Percentiles rank a stretch among this genome's conserved stretches.
These are phyloP conservation scores for Trichogramma pretiosum DNA, from an alignment of 1,140 invertebrate species.

Conservation along the genomic window DNA sequence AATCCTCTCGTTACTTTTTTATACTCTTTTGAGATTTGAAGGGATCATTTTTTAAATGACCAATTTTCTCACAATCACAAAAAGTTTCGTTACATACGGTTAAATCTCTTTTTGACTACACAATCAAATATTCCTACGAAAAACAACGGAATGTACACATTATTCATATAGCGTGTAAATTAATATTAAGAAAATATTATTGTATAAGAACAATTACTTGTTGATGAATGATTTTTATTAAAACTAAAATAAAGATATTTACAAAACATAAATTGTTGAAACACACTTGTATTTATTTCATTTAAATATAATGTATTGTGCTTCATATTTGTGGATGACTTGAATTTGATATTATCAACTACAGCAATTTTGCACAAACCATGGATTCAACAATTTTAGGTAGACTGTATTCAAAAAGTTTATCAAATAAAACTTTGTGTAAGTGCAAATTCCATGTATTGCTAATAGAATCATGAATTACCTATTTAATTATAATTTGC, in stretches of 20 bases:
- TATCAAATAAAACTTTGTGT: too few species aligned
- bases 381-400: too few species aligned
- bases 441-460: too few species aligned
- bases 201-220: slow-evolving; percentile 48
- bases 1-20: too few species aligned
- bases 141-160: slow-evolving; percentile 18
- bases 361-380: too few species aligned
- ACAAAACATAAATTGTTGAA: slow-evolving; percentile 45
- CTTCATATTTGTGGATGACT: too few species aligned
- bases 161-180: slow-evolving; percentile 35
- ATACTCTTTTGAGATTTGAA: slow-evolving; percentile 22
- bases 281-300: too few species aligned
- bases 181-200: slow-evolving; percentile 40
- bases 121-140: slow-evolving; percentile 14
- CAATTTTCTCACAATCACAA: slow-evolving; percentile 47
- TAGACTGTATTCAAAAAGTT: too few species aligned
- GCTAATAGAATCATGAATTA: too few species aligned
- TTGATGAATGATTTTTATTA: slow-evolving; percentile 51
- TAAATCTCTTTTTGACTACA: slow-evolving; percentile 12
- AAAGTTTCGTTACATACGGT: slow-evolving; percentile 20
- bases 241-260: slow-evolving; percentile 49
- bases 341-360: too few species aligned
- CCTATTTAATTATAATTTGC: too few species aligned
- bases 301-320: too few species aligned
- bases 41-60: slow-evolving; percentile 31